Conservation (phyloP, 1,140 invertebrate genomes). For the Helicorthomorpha holstii region DNA sequence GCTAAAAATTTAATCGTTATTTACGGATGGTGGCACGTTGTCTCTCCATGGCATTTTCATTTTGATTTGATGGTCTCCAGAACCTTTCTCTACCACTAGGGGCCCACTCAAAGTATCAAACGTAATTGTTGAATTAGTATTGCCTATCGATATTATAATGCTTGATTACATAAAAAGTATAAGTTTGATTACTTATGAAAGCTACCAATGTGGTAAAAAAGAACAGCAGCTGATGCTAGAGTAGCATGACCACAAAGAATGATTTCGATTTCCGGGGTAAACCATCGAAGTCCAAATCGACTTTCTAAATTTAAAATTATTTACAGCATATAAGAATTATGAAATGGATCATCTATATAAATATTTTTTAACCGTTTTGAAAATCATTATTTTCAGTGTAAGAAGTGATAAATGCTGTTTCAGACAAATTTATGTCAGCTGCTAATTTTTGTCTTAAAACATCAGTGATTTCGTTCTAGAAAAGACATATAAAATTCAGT, state of each 20-base stretch:
- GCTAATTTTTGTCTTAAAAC: slow-evolving; percentile 32
- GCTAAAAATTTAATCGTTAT: background rate
- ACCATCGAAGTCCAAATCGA: slow-evolving; percentile 38
- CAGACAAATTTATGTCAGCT: slow-evolving; percentile 39
- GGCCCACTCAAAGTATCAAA: slow-evolving; percentile 3
- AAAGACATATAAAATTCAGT: too few species aligned
- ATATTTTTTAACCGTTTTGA: background rate
- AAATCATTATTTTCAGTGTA: slow-evolving; percentile 11
- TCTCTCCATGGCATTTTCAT: background rate
- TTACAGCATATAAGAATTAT: too few species aligned
- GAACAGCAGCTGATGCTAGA: slow-evolving; percentile 32
- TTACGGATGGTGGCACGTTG: too few species aligned
- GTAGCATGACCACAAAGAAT: slow-evolving; percentile 42
- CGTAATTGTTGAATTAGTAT: background rate
- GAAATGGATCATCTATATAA: slow-evolving; percentile 7
- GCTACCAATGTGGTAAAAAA: slow-evolving; percentile 22
- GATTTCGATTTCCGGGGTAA: slow-evolving; percentile 39
- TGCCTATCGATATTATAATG: slow-evolving; percentile 2
- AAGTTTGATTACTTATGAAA: background rate
- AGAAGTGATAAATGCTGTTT: slow-evolving; percentile 35
- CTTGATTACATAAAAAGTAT: too few species aligned
- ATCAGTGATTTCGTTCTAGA: too few species aligned
- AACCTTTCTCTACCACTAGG: background rate
- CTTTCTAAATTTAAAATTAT: too few species aligned
- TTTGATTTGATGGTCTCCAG: background rate